phyloP scores from a whole-genome alignment of 2,888 invertebrate genomes.

The Ischnura elegans region DNA sequence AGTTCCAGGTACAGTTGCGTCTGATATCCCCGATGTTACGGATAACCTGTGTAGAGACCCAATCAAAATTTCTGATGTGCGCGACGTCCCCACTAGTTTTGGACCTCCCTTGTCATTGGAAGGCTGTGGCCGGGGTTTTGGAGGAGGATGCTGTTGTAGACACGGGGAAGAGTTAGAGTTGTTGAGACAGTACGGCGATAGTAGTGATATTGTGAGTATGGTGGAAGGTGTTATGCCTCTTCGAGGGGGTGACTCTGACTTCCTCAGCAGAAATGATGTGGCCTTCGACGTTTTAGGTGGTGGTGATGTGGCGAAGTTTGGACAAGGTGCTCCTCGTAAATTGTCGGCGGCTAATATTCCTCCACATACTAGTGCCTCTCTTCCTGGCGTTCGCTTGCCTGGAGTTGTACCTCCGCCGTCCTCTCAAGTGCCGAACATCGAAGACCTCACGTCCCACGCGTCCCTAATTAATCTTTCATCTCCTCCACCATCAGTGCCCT shows the following conservation, averaged over 20 bases:
- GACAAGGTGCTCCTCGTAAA: not conserved
- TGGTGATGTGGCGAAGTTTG: not conserved
- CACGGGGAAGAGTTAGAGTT: conserved; percentile 21
- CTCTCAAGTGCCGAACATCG: conserved; percentile 74
- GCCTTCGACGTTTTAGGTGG: conserved; percentile 48
- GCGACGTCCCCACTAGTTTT: conserved; percentile 47
- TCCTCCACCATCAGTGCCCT: not conserved
- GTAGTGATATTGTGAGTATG: not conserved
- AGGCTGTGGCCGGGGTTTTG: conserved; percentile 44
- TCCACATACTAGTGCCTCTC: not conserved
- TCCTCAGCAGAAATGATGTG: not conserved
- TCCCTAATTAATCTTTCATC: conserved; percentile 72
- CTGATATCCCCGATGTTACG: not conserved
- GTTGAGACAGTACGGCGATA: conserved; percentile 4
- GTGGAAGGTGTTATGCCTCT: not conserved
- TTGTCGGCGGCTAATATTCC: not conserved
- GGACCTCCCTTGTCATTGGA: conserved; percentile 14
- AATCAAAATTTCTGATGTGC: not conserved
- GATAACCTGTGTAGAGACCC: not conserved
- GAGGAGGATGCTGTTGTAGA: conserved; percentile 54
- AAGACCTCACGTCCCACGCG: conserved; percentile 75
- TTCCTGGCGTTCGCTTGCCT: conserved; percentile 74
- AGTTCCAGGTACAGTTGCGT: not conserved
- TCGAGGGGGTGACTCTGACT: not conserved
- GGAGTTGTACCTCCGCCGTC: conserved; percentile 75